Base-by-base conservation (phyloP, 2,113 vertebrate genomes). In the Pyxicephalus adspersus region DNA sequence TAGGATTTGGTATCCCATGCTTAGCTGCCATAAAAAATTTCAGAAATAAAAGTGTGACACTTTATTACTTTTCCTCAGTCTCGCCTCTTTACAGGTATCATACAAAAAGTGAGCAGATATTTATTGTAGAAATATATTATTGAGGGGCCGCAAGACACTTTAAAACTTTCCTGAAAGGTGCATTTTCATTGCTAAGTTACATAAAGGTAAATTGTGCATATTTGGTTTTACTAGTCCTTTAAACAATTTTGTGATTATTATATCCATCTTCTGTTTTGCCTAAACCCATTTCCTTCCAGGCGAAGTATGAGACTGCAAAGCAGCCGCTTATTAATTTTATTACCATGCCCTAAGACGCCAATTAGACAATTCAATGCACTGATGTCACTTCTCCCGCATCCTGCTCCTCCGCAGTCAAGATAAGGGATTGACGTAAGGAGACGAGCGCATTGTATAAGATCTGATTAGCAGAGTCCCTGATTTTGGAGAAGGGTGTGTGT, bases 381-480 rank as follows among this genome's bases (percentile, higher is more conserved):
- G 61, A 77, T 77, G 76, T 66, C 16, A 77, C 22, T 64, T n/a
- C 34, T 65, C 11, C 63, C 22, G 50, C 65, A 25, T 77, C 63
- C 76, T 66, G 76, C 60, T 31, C 19, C 63, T 55, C 15, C 6
- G 22, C 18, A 3, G 11, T 28, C 50, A 26, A 66, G 76, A 65
- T 77, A 77, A 77, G 63, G 51, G 28, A 57, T 66, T 77, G 51
- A 77, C 28, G 28, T 57, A 77, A 57, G 60, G 76, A 66, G 76
- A 50, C 38, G 1, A 15, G 63, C 29, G 66, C 31, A 77, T 67
- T 66, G 76, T 66, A 38, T n/a, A 55, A 18, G 22, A 55, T 57
- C 76, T 66, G 50, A 77, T 77, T 66, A 77, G 28, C 52, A 26
- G 25, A 57, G 68, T 55, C 51, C 64, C 51, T 34, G 61, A 38